Conservation (phyloP, 2,888 invertebrate species). For the Phaedon cochleariae region DNA sequence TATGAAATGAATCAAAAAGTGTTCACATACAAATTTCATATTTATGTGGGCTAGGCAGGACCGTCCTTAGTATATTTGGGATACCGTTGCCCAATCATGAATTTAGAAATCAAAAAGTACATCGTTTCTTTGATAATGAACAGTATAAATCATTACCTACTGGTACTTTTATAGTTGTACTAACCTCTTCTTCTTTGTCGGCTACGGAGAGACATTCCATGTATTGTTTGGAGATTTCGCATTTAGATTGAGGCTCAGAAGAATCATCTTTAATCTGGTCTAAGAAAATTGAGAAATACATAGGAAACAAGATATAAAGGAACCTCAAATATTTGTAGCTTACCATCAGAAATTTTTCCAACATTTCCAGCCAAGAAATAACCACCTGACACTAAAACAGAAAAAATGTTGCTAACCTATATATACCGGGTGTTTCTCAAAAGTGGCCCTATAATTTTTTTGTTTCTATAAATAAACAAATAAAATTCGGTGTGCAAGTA, state of each 20-base stretch:
- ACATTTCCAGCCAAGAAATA: conserved; percentile 36
- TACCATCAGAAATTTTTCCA: conserved; percentile 30
- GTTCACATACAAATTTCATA: too few species aligned
- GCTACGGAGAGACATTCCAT: conserved; percentile 48
- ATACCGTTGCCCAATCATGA: too few species aligned
- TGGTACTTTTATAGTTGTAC: conserved; percentile 14
- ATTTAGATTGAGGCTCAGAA: conserved; percentile 40
- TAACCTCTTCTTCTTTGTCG: conserved; percentile 35
- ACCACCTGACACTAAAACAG: conserved; percentile 33
- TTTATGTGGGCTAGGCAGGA: too few species aligned
- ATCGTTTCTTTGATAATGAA: too few species aligned
- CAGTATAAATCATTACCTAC: too few species aligned
- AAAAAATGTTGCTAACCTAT: neutral
- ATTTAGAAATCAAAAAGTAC: too few species aligned
- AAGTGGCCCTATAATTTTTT: too few species aligned
- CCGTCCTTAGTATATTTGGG: too few species aligned
- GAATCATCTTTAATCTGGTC: neutral
- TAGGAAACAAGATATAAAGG: neutral
- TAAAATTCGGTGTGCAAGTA: too few species aligned
- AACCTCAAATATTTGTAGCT: neutral
- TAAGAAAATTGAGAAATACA: conserved; percentile 22
- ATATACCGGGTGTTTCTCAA: too few species aligned
- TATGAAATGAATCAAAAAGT: too few species aligned
- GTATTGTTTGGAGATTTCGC: conserved; percentile 48
- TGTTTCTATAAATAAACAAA: too few species aligned